Evolutionary conservation across 2,888 invertebrate genomes (phyloP), one percentile per base, ranked within the genome.

Genomic region (Pegoplata infirma): DNA sequence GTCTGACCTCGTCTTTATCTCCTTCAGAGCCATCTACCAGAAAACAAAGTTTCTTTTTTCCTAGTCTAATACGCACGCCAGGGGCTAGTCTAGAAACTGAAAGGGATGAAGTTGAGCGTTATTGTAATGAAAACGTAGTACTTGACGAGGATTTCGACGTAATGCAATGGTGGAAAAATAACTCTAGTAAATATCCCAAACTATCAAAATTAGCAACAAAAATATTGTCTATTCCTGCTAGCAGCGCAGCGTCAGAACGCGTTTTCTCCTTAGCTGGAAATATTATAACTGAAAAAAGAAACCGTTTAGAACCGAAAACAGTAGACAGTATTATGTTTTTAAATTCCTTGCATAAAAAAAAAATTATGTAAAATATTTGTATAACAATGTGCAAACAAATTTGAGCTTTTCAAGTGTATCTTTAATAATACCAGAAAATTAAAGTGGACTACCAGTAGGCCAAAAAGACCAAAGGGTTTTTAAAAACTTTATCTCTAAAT

Each of bases 41-140:
- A 58, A n/a, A 23, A n/a, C 5, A 23, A n/a, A 61, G 28, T 28
- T 47, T 61, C 10, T 61, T 61, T 23, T 61, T 61, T 12, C 61
- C 28, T 14, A 32, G 3, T 47, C 44, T 61, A 47, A 28, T 4
- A 49, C n/a, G 10, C 25, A 14, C 19, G 3, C 3, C 46, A 14
- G 6, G 12, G 5, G 5, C 12, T 7, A 47, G 2, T 12, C 7
- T 49, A 16, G 61, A 61, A 49, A 61, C 28, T 10, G 61, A 6
- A 47, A 49, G 19, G n/a, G 47, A 47, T 25, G 61, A 61, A 46
- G 16, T 61, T 0, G 47, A 61, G 12, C 61, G 61, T 47, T 61
- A 61, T 47, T 61, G 16, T 47, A 61, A 25, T 17, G 47, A 61
- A 61, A 28, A 25, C 5, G 47, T 47, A 21, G 16, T 7, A 12